Evolutionary conservation across 1,140 invertebrate species (phyloP).

Genomic region (Bombus picipes): DNA sequence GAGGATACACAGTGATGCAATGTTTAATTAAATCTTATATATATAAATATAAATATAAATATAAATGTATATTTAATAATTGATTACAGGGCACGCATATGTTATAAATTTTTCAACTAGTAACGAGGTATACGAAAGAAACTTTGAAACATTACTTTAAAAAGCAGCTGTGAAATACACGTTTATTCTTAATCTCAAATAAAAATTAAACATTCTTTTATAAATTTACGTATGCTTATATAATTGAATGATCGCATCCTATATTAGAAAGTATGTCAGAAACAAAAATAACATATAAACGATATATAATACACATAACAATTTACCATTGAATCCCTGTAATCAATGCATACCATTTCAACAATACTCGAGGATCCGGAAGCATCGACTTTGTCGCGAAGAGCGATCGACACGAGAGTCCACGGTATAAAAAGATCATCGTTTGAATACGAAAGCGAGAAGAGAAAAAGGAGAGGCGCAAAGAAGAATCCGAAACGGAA

Average conservation of each 20-base stretch:
- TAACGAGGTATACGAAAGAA: neutral
- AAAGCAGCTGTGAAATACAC: neutral
- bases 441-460: constrained; percentile 9
- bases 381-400: neutral
- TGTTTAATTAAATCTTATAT: neutral
- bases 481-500: constrained; percentile 31
- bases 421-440: neutral
- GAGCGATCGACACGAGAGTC: neutral
- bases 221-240: neutral
- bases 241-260: too few species aligned
- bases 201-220: neutral
- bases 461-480: neutral
- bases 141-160: neutral
- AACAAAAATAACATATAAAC: too few species aligned
- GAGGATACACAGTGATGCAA: neutral
- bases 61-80: too few species aligned
- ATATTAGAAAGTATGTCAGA: too few species aligned
- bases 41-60: too few species aligned
- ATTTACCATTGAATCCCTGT: neutral
- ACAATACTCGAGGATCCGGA: neutral
- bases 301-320: neutral
- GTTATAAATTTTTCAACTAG: neutral
- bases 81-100: too few species aligned
- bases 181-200: neutral
- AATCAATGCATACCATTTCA: neutral